Evolutionary conservation across 2,797 vertebrate species (phyloP).

Genomic region (Pelodytes ibericus): DNA sequence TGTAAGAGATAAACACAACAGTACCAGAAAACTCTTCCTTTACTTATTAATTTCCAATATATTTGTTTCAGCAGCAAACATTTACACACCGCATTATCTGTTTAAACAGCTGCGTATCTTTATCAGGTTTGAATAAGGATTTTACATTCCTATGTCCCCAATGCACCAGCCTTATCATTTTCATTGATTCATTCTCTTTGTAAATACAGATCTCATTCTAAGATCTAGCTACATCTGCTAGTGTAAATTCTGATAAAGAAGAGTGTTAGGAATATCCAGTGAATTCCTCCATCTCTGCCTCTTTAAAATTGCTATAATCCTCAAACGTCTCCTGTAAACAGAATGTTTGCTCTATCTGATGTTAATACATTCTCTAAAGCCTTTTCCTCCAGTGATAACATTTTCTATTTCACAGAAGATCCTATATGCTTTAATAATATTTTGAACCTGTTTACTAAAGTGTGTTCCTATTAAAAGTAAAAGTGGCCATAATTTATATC

Average conservation of each 20-base stretch:
- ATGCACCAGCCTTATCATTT: constrained; percentile 43
- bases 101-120: constrained; percentile 54
- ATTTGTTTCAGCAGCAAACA: constrained; percentile 47
- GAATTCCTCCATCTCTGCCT: constrained; percentile 26
- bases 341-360: constrained; percentile 6
- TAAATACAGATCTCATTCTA: constrained; percentile 46
- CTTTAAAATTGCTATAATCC: constrained; percentile 36
- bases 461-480: background rate
- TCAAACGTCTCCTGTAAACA: constrained; percentile 22
- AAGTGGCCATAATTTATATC: background rate
- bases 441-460: background rate
- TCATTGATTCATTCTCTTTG: constrained; percentile 49
- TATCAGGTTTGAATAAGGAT: constrained; percentile 42
- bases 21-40: constrained; percentile 20
- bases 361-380: constrained; percentile 15
- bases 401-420: constrained; percentile 16
- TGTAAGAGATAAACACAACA: constrained; percentile 32
- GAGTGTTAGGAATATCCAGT: constrained; percentile 29
- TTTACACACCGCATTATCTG: constrained; percentile 53
- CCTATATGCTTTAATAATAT: background rate
- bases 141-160: constrained; percentile 48
- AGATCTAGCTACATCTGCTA: constrained; percentile 47
- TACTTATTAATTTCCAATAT: constrained; percentile 48
- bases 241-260: constrained; percentile 46
- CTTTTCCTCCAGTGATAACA: constrained; percentile 29